Conservation (phyloP, 2,113 vertebrate genomes). For the Tenrec ecaudatus region DNA sequence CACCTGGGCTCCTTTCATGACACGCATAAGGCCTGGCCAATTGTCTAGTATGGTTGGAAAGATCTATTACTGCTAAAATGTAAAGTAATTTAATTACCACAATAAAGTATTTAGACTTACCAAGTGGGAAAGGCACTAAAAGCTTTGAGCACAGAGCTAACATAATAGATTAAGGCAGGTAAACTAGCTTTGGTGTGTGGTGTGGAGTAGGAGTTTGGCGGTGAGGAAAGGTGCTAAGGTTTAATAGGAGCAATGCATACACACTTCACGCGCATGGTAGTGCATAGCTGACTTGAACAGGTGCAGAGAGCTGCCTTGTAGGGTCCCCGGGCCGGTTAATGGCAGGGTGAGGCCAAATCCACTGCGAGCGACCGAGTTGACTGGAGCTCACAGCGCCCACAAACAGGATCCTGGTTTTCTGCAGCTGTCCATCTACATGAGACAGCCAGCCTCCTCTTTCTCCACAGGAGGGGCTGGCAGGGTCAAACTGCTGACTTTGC, state of each 20-base stretch:
- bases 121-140: background rate
- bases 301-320: conserved; percentile 4
- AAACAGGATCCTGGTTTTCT: too few species aligned
- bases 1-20: background rate
- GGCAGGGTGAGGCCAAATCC: background rate
- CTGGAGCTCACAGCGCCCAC: too few species aligned
- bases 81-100: background rate
- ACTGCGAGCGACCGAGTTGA: too few species aligned
- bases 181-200: background rate
- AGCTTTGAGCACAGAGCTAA: background rate
- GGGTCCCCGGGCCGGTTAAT: background rate
- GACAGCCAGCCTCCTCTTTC: too few species aligned
- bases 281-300: background rate
- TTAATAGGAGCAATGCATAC: conserved; percentile 40
- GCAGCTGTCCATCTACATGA: too few species aligned
- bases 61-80: background rate
- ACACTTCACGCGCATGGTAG: background rate
- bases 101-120: conserved; percentile 9
- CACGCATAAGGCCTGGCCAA: background rate
- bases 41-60: background rate
- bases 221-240: conserved; percentile 26
- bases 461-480: too few species aligned
- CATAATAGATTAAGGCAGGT: conserved; percentile 32
- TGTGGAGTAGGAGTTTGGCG: background rate
- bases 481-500: too few species aligned